Evolutionary conservation across 2,797 vertebrate genomes (phyloP).

Genomic region (Balearica regulorum): DNA sequence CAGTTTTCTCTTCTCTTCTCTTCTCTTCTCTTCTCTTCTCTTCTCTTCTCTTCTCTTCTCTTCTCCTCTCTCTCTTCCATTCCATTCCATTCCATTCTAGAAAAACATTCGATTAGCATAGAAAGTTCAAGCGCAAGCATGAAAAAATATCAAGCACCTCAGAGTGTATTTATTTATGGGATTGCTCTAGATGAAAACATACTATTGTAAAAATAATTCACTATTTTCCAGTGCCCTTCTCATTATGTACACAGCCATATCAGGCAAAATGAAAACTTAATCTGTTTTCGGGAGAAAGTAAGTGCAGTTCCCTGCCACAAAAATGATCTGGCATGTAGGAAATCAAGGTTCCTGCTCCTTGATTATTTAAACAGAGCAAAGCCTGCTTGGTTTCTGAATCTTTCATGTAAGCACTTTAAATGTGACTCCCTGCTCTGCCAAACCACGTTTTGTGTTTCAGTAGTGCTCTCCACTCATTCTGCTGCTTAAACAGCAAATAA

Average conservation of each 20-base stretch:
- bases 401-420: background rate
- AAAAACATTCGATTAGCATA: background rate
- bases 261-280: background rate
- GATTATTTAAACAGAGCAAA: background rate
- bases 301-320: background rate
- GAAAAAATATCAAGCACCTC: background rate
- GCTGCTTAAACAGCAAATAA: background rate
- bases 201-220: background rate
- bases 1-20: no score
- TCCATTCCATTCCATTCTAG: no score
- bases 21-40: no score
- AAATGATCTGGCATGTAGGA: background rate
- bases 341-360: slow-evolving; percentile 5
- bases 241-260: background rate
- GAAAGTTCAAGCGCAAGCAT: background rate
- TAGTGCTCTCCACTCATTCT: background rate
- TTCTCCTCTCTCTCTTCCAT: no score
- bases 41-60: no score
- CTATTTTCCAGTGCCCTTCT: background rate
- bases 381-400: background rate
- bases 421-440: background rate
- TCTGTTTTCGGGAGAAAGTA: background rate
- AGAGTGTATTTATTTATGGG: background rate
- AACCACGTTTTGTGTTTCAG: background rate
- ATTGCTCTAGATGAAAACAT: background rate